Percentiles rank a stretch among this genome's conserved stretches.
phyloP scores from a whole-genome alignment of 2,888 invertebrate species.

The Pseudanteris insignis region DNA sequence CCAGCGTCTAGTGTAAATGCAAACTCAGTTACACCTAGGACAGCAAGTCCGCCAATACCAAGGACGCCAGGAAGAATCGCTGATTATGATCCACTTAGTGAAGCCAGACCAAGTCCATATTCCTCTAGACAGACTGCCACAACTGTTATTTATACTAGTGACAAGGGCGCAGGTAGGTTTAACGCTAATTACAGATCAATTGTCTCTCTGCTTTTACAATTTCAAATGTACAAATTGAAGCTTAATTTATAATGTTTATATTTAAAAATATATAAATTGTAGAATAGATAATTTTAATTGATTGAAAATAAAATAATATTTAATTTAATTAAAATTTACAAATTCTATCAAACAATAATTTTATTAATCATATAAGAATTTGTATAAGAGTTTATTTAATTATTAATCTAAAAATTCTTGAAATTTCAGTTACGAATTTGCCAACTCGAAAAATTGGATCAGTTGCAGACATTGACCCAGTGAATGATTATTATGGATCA shows the following conservation, averaged over 20 bases:
- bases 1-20: constrained; percentile 55
- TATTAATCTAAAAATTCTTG: too few species aligned
- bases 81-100: constrained; percentile 81
- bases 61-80: constrained; percentile 78
- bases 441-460: constrained; percentile 81
- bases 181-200: constrained; percentile 15
- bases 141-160: constrained; percentile 86
- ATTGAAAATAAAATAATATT: too few species aligned
- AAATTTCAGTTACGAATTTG: constrained; percentile 69
- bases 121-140: constrained; percentile 79
- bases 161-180: constrained; percentile 73
- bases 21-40: constrained; percentile 44
- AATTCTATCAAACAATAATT: too few species aligned
- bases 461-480: constrained; percentile 94
- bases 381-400: too few species aligned
- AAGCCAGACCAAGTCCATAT: constrained; percentile 76
- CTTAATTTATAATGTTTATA: too few species aligned
- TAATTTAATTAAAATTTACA: too few species aligned
- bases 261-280: too few species aligned
- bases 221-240: too few species aligned
- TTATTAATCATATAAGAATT: too few species aligned
- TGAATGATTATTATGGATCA: constrained; percentile 87
- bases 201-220: not conserved
- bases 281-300: too few species aligned
- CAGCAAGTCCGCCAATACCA: constrained; percentile 56